Evolutionary conservation across 2,888 invertebrate genomes (phyloP).

Genomic region (Prosopocoilus inquinatus): DNA sequence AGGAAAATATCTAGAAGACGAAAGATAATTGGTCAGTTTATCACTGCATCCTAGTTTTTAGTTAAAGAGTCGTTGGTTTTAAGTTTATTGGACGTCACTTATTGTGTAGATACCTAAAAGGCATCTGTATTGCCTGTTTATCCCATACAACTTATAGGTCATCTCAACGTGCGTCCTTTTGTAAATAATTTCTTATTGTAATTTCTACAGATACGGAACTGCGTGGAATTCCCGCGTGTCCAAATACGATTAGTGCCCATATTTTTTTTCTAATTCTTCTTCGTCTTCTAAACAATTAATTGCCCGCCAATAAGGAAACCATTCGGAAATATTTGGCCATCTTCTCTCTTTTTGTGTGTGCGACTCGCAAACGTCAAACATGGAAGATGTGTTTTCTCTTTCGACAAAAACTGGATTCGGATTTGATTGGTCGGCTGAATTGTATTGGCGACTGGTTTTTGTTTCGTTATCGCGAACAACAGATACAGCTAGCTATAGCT

Average conservation of each 20-base stretch:
- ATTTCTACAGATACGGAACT: too few species aligned
- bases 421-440: slow-evolving; percentile 48
- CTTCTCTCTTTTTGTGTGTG: slow-evolving; percentile 23
- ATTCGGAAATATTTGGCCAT: slow-evolving; percentile 19
- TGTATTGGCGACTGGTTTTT: slow-evolving; percentile 48
- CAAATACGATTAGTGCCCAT: slow-evolving; percentile 33
- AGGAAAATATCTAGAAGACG: too few species aligned
- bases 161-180: too few species aligned
- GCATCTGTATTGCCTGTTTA: too few species aligned
- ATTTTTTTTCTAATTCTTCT: too few species aligned
- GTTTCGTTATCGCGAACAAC: slow-evolving; percentile 20
- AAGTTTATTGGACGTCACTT: too few species aligned
- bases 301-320: slow-evolving; percentile 38
- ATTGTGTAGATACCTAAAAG: too few species aligned
- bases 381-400: slow-evolving; percentile 35
- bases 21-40: too few species aligned
- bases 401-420: slow-evolving; percentile 38
- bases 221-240: slow-evolving; percentile 25
- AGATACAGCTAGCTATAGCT: slow-evolving; percentile 16
- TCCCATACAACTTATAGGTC: too few species aligned
- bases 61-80: too few species aligned
- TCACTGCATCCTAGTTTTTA: too few species aligned
- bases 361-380: slow-evolving; percentile 35
- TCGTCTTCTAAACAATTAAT: slow-evolving; percentile 32
- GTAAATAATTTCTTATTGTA: too few species aligned